phyloP scores from a whole-genome alignment of 2,888 invertebrate species.

The Calameuta filiformis region DNA sequence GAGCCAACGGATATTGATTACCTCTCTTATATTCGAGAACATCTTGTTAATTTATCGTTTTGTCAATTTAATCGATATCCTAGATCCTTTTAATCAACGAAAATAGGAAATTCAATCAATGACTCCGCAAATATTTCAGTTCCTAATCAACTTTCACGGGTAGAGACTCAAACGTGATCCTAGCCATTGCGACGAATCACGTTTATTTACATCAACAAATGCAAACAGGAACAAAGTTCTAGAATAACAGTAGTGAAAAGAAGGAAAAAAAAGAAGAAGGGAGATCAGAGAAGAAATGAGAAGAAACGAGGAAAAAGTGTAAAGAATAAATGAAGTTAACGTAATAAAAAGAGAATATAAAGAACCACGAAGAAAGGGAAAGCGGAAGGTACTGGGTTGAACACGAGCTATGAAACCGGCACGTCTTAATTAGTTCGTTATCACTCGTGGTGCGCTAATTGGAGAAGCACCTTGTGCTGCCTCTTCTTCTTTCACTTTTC shows the following conservation, averaged over 20 bases:
- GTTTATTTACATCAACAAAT: background rate
- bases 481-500: background rate
- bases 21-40: background rate
- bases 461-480: slow-evolving; percentile 11
- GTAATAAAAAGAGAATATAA: background rate
- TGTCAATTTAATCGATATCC: background rate
- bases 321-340: background rate
- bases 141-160: background rate
- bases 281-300: background rate
- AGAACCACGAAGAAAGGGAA: background rate
- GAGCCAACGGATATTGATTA: background rate
- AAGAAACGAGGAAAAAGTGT: background rate
- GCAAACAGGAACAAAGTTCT: background rate
- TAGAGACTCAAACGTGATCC: background rate
- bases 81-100: background rate
- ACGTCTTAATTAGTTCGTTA: slow-evolving; percentile 35
- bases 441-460: slow-evolving; percentile 21
- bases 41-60: background rate
- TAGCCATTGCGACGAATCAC: background rate
- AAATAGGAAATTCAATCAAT: background rate
- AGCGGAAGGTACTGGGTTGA: background rate
- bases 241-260: background rate
- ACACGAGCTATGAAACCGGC: background rate
- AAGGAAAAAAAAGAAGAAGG: background rate
- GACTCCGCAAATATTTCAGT: background rate